These are phyloP conservation scores for Micrastur ruficollis DNA, from an alignment of 2,797 vertebrate species.

Conservation along the genomic window DNA sequence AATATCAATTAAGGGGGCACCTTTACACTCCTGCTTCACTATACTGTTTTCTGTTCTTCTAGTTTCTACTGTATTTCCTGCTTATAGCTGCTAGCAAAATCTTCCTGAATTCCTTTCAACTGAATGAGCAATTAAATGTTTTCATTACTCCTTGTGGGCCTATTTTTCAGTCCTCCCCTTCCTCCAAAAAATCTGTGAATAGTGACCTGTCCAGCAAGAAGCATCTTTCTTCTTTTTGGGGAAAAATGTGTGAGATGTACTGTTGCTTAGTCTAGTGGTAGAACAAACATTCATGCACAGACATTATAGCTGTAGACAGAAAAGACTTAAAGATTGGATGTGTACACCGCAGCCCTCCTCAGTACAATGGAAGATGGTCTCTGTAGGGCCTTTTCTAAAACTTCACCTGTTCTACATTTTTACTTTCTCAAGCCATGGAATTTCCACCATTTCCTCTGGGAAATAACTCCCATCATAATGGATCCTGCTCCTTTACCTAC, in stretches of 20 bases:
- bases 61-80: not conserved
- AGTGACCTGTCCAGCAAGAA: not conserved
- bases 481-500: not conserved
- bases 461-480: not conserved
- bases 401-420: not conserved
- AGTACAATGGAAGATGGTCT: not conserved
- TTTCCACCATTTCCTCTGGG: not conserved
- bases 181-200: not conserved
- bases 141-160: not conserved
- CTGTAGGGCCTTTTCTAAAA: not conserved
- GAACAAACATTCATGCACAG: not conserved
- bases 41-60: not conserved
- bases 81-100: not conserved
- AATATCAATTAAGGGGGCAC: not conserved
- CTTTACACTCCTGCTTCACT: not conserved
- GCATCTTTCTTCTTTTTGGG: not conserved
- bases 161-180: not conserved
- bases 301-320: not conserved
- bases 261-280: not conserved
- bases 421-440: not conserved
- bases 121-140: not conserved
- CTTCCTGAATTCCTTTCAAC: not conserved
- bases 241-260: not conserved
- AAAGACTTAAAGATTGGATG: not conserved
- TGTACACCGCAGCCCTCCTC: not conserved